Evolutionary conservation across 2,797 vertebrate species (phyloP).

Genomic region (Thripadectes ignobilis): DNA sequence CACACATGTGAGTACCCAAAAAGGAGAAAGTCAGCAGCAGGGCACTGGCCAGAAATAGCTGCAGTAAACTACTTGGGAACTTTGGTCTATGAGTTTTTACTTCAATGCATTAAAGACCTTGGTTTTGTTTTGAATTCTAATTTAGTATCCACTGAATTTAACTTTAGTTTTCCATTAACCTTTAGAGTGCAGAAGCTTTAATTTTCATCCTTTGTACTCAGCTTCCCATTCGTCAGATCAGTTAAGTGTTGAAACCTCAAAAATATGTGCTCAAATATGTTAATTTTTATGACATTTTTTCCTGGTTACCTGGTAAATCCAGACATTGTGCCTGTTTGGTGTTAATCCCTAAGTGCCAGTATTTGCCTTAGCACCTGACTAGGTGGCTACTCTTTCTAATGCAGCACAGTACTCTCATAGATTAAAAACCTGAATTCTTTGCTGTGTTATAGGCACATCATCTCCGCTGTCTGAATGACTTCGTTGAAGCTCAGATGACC

Average conservation of each 20-base stretch:
- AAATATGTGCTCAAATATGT: background rate
- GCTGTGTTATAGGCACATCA: conserved; percentile 88
- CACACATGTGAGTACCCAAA: conserved; percentile 87
- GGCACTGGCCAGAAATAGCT: background rate
- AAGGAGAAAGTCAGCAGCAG: background rate
- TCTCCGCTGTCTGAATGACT: conserved; percentile 95
- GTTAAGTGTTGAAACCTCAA: background rate
- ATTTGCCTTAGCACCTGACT: background rate
- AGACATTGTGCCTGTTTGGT: background rate
- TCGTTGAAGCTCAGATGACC: conserved; percentile 96
- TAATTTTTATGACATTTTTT: background rate
- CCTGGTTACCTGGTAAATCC: background rate
- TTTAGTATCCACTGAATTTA: background rate
- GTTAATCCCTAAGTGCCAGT: background rate
- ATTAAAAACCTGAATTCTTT: background rate
- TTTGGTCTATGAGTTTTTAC: background rate
- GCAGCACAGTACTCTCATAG: background rate
- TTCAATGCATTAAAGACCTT: background rate
- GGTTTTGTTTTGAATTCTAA: background rate
- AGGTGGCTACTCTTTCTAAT: background rate
- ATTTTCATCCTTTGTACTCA: background rate
- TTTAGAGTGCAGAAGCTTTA: background rate
- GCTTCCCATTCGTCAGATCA: background rate
- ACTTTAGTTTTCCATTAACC: background rate
- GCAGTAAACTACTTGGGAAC: background rate